Evolutionary conservation across 2,888 invertebrate species (phyloP).

Genomic region (Dusona sp.): DNA sequence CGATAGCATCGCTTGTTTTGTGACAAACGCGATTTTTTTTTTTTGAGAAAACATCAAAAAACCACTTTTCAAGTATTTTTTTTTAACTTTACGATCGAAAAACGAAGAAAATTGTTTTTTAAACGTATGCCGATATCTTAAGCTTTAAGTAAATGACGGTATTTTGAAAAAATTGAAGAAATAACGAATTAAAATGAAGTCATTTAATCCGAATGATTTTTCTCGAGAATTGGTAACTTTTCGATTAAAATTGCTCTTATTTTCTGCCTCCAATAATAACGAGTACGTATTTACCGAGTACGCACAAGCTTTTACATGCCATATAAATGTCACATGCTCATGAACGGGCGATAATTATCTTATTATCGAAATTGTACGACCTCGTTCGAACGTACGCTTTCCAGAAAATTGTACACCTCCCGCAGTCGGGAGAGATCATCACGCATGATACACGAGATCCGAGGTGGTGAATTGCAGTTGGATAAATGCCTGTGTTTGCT

Average conservation of each 20-base stretch:
- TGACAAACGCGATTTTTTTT: too few relatives aligned
- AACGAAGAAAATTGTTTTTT: too few relatives aligned
- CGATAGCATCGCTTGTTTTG: too few relatives aligned
- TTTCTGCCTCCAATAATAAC: neutral
- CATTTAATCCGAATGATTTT: neutral
- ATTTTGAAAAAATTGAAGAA: neutral
- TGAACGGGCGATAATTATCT: slow-evolving; percentile 9
- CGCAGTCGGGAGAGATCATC: slow-evolving; percentile 13
- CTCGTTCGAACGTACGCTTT: slow-evolving; percentile 55
- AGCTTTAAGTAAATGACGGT: too few relatives aligned
- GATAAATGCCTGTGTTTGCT: slow-evolving; percentile 11
- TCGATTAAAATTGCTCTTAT: neutral
- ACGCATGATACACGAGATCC: slow-evolving; percentile 22
- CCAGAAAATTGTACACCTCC: slow-evolving; percentile 51
- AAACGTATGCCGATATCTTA: too few relatives aligned
- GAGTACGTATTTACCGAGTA: neutral
- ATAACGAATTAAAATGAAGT: neutral
- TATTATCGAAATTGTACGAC: slow-evolving; percentile 55
- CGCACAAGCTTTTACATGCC: neutral
- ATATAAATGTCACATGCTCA: neutral
- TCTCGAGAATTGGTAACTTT: neutral
- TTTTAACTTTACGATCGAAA: too few relatives aligned
- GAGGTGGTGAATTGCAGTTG: neutral
- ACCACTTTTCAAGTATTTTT: too few relatives aligned
- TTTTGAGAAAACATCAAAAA: too few relatives aligned